Percentiles rank a stretch among this genome's conserved stretches.
These are phyloP conservation scores for Phasia obesa DNA, from an alignment of 2,888 invertebrate species.

Conservation along the genomic window DNA sequence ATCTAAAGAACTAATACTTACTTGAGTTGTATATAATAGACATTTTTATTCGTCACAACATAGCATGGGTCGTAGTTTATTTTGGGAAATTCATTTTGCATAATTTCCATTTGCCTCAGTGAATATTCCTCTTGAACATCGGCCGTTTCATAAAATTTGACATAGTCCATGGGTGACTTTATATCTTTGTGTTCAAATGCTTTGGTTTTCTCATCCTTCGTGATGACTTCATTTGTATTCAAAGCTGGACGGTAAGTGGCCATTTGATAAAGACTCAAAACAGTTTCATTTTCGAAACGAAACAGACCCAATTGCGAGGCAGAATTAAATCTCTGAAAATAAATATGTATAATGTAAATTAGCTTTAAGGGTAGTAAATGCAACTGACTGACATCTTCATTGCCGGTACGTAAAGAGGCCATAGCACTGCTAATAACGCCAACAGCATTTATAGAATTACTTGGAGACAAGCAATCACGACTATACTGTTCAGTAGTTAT, in stretches of 20 bases:
- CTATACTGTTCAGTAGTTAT: slow-evolving; percentile 67
- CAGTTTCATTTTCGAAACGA: slow-evolving; percentile 81
- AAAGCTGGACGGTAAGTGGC: slow-evolving; percentile 76
- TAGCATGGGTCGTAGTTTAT: slow-evolving; percentile 82
- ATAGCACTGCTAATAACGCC: slow-evolving; percentile 82
- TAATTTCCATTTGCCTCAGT: slow-evolving; percentile 80
- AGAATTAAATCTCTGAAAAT: slow-evolving; percentile 78
- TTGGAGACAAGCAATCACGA: slow-evolving; percentile 74
- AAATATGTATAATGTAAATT: slow-evolving; percentile 4
- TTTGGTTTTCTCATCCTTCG: slow-evolving; percentile 78
- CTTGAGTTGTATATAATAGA: slow-evolving; percentile 81
- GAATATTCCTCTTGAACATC: slow-evolving; percentile 78
- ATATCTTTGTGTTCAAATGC: slow-evolving; percentile 79
- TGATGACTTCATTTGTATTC: slow-evolving; percentile 72
- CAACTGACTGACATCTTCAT: slow-evolving; percentile 80
- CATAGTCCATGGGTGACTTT: slow-evolving; percentile 80
- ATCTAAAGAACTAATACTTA: too few relatives aligned
- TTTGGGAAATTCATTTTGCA: slow-evolving; percentile 81
- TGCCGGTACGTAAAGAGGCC: slow-evolving; percentile 80
- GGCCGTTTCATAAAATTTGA: slow-evolving; percentile 78
- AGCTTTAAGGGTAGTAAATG: too few relatives aligned
- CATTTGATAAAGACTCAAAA: slow-evolving; percentile 81
- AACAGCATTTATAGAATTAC: slow-evolving; percentile 79
- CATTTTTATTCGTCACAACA: slow-evolving; percentile 81
- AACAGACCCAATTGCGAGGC: slow-evolving; percentile 79